These are phyloP conservation scores for Adineta ricciae DNA, from an alignment of 2,888 invertebrate species.

Conservation along the genomic window DNA sequence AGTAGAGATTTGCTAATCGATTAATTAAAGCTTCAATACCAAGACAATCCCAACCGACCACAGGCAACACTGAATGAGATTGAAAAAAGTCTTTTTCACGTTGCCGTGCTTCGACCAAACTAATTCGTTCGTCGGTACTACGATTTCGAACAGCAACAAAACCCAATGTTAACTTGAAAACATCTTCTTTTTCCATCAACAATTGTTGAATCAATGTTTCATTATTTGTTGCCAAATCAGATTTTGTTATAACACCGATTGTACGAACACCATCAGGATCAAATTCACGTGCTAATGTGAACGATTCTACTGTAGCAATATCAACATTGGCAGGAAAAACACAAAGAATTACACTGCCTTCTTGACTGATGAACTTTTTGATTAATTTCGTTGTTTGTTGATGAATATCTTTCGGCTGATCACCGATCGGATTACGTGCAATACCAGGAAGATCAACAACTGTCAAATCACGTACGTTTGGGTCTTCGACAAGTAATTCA, in stretches of 20 bases:
- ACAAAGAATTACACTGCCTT: conserved; percentile 85
- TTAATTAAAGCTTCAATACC: not conserved
- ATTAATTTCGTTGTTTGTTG: conserved; percentile 84
- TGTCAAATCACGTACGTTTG: conserved; percentile 64
- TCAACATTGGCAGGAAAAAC: conserved; percentile 95
- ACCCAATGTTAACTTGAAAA: not conserved
- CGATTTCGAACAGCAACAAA: not conserved
- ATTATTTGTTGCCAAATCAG: conserved; percentile 61
- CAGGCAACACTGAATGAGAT: not conserved
- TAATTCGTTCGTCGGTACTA: not conserved
- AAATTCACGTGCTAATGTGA: conserved; percentile 92
- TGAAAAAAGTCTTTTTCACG: not conserved
- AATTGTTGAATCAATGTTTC: not conserved
- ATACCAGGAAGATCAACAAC: conserved; percentile 81
- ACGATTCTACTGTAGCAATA: conserved; percentile 94
- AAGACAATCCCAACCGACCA: not conserved
- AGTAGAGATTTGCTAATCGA: not conserved
- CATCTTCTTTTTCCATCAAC: not conserved
- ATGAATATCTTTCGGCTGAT: conserved; percentile 90
- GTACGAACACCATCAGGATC: conserved; percentile 90
- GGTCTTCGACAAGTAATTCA: conserved; percentile 93
- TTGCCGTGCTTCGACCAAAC: not conserved
- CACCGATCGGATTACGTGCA: conserved; percentile 92
- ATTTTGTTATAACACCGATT: conserved; percentile 95
- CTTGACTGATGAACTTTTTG: conserved; percentile 80